These are phyloP conservation scores for Chrysocyon brachyurus DNA, from an alignment of 2,797 vertebrate species.

Conservation along the genomic window DNA sequence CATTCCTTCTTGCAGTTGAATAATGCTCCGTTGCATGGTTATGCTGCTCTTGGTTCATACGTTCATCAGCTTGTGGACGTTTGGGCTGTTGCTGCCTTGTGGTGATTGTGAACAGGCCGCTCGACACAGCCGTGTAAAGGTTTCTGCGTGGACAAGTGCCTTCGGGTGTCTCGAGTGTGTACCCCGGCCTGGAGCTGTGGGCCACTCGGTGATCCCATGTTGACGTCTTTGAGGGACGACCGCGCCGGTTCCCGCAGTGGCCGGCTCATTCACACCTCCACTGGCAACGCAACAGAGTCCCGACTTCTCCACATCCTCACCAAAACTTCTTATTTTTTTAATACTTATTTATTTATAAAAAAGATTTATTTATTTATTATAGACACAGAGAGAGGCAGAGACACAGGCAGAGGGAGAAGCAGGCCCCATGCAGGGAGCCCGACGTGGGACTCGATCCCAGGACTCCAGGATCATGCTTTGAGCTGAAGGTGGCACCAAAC, in stretches of 20 bases:
- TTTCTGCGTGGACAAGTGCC: background rate
- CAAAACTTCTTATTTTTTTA: background rate
- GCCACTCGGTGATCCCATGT: background rate
- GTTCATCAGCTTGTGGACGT: background rate
- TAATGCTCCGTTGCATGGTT: background rate
- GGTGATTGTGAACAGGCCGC: background rate
- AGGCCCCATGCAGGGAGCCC: too few species aligned
- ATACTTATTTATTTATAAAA: background rate
- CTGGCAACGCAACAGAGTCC: background rate
- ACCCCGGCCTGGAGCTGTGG: background rate
- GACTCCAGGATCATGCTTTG: too few species aligned
- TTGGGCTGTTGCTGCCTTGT: background rate
- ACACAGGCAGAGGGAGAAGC: too few species aligned
- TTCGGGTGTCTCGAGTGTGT: background rate
- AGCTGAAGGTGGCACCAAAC: too few species aligned
- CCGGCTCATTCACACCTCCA: background rate
- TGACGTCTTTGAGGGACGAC: background rate
- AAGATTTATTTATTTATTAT: background rate
- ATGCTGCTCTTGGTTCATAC: background rate
- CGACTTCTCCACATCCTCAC: background rate
- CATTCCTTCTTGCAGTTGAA: background rate
- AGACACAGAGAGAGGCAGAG: too few species aligned
- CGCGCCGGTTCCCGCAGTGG: background rate
- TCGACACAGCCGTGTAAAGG: background rate
- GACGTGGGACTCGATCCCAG: too few species aligned